A percentile compares a stretch with the other conserved stretches of the same genome.
Evolutionary conservation across 2,888 invertebrate genomes (phyloP).

Genomic region (Latheticus oryzae): DNA sequence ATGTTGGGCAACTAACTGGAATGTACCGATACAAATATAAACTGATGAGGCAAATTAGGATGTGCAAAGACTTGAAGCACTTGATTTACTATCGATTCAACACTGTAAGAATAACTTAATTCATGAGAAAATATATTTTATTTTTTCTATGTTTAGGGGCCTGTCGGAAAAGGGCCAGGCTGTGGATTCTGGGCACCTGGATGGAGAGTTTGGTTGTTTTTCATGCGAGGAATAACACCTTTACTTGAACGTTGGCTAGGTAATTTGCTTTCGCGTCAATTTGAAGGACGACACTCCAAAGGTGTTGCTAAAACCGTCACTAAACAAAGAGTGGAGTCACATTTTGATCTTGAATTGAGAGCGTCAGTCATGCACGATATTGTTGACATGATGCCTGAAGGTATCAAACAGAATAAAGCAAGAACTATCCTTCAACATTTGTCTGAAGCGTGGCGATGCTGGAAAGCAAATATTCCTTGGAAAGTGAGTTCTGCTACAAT

Average conservation of each 20-base stretch:
- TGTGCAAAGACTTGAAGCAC: slow-evolving; percentile 99
- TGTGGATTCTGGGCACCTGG: slow-evolving; percentile 99
- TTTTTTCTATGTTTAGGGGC: slow-evolving; percentile 77
- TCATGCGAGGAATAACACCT: slow-evolving; percentile 99
- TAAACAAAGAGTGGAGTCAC: slow-evolving; percentile 98
- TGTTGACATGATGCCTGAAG: slow-evolving; percentile 99
- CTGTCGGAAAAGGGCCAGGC: slow-evolving; percentile 98
- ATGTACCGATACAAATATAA: slow-evolving; percentile 99
- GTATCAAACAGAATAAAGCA: slow-evolving; percentile 99
- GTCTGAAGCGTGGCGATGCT: slow-evolving; percentile 99
- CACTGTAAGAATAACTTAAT: slow-evolving; percentile 75
- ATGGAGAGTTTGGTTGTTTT: slow-evolving; percentile 99
- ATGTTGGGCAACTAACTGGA: slow-evolving; percentile 98
- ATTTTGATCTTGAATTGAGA: slow-evolving; percentile 98
- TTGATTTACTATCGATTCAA: slow-evolving; percentile 99
- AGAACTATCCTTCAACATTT: slow-evolving; percentile 98
- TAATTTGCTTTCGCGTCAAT: slow-evolving; percentile 96
- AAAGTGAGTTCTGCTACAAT: slow-evolving; percentile 85
- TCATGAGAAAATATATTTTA: background rate
- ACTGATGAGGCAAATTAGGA: slow-evolving; percentile 97
- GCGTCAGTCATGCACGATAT: slow-evolving; percentile 98
- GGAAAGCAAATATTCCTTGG: slow-evolving; percentile 99
- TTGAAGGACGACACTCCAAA: slow-evolving; percentile 99
- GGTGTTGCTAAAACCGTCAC: slow-evolving; percentile 99
- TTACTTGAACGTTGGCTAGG: slow-evolving; percentile 99